These are phyloP conservation scores for Pempheris klunzingeri DNA, from an alignment of 2,797 vertebrate species.

Conservation along the genomic window DNA sequence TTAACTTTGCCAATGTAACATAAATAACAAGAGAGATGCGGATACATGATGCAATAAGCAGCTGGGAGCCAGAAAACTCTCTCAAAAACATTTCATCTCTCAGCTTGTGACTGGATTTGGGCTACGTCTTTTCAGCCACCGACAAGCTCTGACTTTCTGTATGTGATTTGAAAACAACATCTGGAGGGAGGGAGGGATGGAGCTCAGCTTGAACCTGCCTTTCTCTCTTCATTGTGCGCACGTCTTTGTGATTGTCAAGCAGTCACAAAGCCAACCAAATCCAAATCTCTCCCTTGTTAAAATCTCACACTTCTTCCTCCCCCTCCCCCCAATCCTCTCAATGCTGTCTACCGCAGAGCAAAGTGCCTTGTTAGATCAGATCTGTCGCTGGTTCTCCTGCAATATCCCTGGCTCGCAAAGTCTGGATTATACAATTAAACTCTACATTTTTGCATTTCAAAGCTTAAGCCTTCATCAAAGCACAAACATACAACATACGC, in stretches of 20 bases:
- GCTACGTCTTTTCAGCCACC: constrained; percentile 20
- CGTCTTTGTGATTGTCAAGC: constrained; percentile 59
- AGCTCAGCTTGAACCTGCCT: constrained; percentile 60
- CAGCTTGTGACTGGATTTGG: constrained; percentile 39
- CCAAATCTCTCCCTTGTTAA: constrained; percentile 80
- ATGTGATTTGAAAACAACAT: constrained; percentile 64
- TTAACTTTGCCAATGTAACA: too few relatives aligned
- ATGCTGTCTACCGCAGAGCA: constrained; percentile 64
- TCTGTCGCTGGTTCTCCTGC: constrained; percentile 54
- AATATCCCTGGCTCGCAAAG: constrained; percentile 57
- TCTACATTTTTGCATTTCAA: constrained; percentile 68
- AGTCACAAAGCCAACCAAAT: constrained; percentile 72
- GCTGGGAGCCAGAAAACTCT: constrained; percentile 17
- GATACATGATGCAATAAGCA: background rate
- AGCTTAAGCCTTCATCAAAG: constrained; percentile 58
- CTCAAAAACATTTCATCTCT: constrained; percentile 24
- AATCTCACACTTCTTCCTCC: constrained; percentile 57
- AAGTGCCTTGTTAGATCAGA: constrained; percentile 79
- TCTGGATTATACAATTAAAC: constrained; percentile 77
- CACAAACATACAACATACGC: constrained; percentile 34
- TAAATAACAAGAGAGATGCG: background rate
- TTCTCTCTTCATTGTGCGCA: constrained; percentile 55
- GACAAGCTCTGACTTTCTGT: constrained; percentile 47
- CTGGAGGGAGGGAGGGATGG: constrained; percentile 33
- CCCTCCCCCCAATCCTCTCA: constrained; percentile 68